Conservation (phyloP, 2,888 invertebrate genomes). For the Chorisops tibialis region DNA sequence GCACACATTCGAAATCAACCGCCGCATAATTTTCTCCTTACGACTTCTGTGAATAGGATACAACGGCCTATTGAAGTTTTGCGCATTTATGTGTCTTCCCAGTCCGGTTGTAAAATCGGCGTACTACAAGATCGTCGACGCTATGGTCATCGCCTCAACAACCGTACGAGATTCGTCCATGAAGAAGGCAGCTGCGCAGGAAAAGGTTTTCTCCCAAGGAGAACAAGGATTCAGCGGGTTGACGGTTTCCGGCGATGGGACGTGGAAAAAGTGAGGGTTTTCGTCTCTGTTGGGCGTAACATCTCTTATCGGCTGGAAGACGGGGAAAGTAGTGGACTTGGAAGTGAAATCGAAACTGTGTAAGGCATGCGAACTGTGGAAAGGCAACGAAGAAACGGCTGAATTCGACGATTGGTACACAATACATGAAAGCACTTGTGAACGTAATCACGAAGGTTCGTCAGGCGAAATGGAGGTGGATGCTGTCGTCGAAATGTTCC, state of each 20-base stretch:
- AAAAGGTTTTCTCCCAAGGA: too few relatives aligned
- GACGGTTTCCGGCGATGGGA: not conserved
- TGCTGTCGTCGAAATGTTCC: conserved; percentile 1
- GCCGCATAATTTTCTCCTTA: too few relatives aligned
- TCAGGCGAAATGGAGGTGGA: not conserved
- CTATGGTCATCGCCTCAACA: not conserved
- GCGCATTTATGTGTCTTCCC: too few relatives aligned
- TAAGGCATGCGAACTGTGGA: not conserved
- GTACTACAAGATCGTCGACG: too few relatives aligned
- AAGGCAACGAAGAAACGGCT: not conserved
- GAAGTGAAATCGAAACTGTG: not conserved
- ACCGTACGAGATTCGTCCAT: too few relatives aligned
- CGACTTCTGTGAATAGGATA: too few relatives aligned
- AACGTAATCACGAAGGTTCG: conserved; percentile 1
- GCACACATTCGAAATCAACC: too few relatives aligned
- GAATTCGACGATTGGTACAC: not conserved
- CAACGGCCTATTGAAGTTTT: too few relatives aligned
- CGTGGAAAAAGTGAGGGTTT: not conserved
- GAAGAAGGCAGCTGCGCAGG: too few relatives aligned
- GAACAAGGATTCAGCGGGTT: too few relatives aligned
- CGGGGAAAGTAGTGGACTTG: not conserved
- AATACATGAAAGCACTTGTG: not conserved
- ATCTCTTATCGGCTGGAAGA: not conserved
- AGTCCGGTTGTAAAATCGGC: too few relatives aligned
- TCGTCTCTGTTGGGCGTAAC: not conserved